Base-by-base conservation (phyloP, 1,140 invertebrate species). In the Zophobas morio region DNA sequence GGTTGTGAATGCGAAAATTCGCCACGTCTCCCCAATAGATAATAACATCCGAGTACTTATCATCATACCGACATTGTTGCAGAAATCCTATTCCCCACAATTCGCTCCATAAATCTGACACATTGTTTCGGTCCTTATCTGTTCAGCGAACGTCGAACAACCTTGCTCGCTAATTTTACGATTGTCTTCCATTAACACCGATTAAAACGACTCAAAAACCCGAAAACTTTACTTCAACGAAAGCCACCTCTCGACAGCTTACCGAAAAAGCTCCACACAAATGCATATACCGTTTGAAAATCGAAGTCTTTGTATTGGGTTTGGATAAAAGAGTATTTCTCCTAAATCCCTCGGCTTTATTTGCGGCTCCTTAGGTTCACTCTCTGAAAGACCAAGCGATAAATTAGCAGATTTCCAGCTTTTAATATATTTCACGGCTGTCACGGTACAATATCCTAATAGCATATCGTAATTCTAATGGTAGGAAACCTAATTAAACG, bases 271-370 rank as follows among this genome's bases (percentile, higher is more conserved):
- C 33, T 57, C 34, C 54, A 33, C 32, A 34, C 54, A 35, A 57
- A 57, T 5, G 54, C 54, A 57, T 8, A 57, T 57, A 57, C 4
- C 6, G 54, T 20, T 36, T 4, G 20, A 57, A 57, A 57, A 57
- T 57, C 54, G 54, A 57, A 35, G 54, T 20, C 34, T 57, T 57
- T 57, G 54, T 57, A 57, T 35, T 36, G 54, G 8, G 2, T 57
- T 57, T 4, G 34, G 32, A 36, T 57, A 57, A 57, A 57, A 35
- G 54, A 36, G 34, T 35, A 57, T 57, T 51, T 51, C n/a, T 51
- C 49, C 2, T 51, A 20, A 20, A 6, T 51, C n/a, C 49, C n/a
- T 51, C 49, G 49, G 4, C 49, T 51, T 51, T 51, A n/a, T 46
- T 8, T 51, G n/a, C 49, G n/a, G 34, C 54, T 57, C 35, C 54